phyloP scores from a whole-genome alignment of 2,797 vertebrate genomes.

The Neosilurus mollespiculum region DNA sequence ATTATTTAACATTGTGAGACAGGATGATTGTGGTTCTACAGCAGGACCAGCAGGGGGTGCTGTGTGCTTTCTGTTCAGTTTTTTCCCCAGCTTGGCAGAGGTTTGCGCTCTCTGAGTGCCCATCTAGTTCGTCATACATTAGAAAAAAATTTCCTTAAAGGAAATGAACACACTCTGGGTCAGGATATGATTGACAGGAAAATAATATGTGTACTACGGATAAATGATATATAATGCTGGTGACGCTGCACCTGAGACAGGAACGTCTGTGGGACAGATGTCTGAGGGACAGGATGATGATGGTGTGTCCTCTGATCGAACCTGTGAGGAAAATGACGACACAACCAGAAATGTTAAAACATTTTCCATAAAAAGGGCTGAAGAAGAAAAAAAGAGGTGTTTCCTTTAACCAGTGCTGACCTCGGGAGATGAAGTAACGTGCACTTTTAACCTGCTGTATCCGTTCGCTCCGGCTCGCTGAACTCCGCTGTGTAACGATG shows the following conservation, averaged over 20 bases:
- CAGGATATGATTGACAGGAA: too few relatives aligned
- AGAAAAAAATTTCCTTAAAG: too few relatives aligned
- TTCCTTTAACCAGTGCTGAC: constrained; percentile 61
- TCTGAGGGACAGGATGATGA: constrained; percentile 75
- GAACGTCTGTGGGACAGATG: constrained; percentile 81
- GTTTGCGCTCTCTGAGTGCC: too few relatives aligned
- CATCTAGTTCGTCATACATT: too few relatives aligned
- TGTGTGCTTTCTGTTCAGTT: too few relatives aligned
- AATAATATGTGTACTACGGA: neutral
- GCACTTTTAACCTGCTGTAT: constrained; percentile 80
- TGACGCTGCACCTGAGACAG: constrained; percentile 75
- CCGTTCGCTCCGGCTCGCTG: constrained; percentile 73
- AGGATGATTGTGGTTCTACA: too few relatives aligned
- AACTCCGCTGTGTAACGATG: constrained; percentile 72
- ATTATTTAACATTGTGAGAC: too few relatives aligned
- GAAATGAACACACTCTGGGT: too few relatives aligned
- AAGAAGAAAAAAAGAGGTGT: neutral
- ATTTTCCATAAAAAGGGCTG: neutral
- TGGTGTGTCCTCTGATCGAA: constrained; percentile 69
- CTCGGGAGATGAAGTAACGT: constrained; percentile 79
- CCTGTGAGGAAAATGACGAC: constrained; percentile 59
- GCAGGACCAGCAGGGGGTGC: too few relatives aligned
- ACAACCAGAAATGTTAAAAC: neutral
- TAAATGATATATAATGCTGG: neutral
- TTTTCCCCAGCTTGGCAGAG: too few relatives aligned